phyloP scores from a whole-genome alignment of 92 coral and sea anemone genomes.

The Pocillopora grandis region DNA sequence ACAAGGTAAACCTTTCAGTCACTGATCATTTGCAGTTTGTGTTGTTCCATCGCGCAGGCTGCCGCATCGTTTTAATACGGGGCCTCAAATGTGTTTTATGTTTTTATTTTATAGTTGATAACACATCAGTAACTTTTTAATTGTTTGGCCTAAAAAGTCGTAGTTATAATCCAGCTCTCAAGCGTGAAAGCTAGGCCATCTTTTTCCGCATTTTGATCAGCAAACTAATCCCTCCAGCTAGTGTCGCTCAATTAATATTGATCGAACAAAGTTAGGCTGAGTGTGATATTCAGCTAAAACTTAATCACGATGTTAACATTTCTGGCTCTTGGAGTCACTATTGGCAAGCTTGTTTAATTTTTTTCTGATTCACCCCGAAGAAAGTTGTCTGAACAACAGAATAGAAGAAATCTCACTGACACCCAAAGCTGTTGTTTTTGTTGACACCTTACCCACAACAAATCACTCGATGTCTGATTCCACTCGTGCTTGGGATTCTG shows the following conservation, averaged over 20 bases:
- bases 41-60: too few species aligned
- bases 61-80: neutral
- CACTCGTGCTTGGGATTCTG: constrained; percentile 12
- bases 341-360: too few species aligned
- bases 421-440: neutral
- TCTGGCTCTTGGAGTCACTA: too few species aligned
- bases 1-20: constrained; percentile 18
- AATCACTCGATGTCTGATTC: neutral
- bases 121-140: neutral
- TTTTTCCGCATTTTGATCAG: constrained; percentile 1
- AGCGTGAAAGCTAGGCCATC: neutral
- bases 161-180: neutral
- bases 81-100: neutral
- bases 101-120: neutral
- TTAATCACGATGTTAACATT: too few species aligned
- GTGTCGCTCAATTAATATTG: too few species aligned
- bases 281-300: too few species aligned
- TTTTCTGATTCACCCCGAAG: too few species aligned
- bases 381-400: too few species aligned
- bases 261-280: too few species aligned
- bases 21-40: neutral
- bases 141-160: neutral
- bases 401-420: too few species aligned
- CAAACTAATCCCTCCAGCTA: neutral
- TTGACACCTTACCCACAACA: neutral